Evolutionary conservation across 2,888 invertebrate species (phyloP), one percentile per base, ranked within the genome.

Genomic region (Limnephilus marmoratus): DNA sequence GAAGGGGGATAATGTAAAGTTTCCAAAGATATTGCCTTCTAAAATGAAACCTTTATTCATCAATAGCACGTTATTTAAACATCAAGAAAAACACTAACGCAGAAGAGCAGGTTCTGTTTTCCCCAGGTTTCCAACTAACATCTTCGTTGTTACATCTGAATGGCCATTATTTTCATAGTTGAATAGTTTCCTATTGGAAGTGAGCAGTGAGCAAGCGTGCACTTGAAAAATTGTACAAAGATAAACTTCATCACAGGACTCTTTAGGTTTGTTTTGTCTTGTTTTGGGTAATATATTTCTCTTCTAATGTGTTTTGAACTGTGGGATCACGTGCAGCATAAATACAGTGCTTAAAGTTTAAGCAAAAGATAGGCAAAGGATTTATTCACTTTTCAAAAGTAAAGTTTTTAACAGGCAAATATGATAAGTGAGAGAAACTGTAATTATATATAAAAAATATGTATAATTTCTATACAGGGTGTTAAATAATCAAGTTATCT

Each of bases 81-180:
- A 49, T 12, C 29, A 86, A 86, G 86, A 49, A 86, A 86, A 49
- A n/a, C 18, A 83, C 34, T 24, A 68, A 24, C 24, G 68, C 24
- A 68, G 68, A 7, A 24, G 24, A 68, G 24, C 68, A 68, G n/a
- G 68, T 68, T 68, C 68, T 68, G 24, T 68, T 68, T 68, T 68
- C 15, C 31, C 15, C 83, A 87, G 49, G 49, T 91, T 91, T 82
- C 81, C 89, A 92, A 90, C 92, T 90, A 53, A 85, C 68, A 90
- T 91, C 93, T 92, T 93, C 90, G 92, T 93, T 91, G 90, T 93
- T 92, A 91, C 92, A 91, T 91, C 87, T 92, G 90, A 81, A 85
- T 92, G 90, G 49, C 88, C 92, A 92, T 92, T 92, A 92, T 93
- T 93, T 93, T 93, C 91, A 93, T 93, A 92, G 91, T 92, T 92